A percentile compares a stretch with the other conserved stretches of the same genome.
Conservation (phyloP, 2,797 vertebrate genomes). For the Dendrocincla fuliginosa region DNA sequence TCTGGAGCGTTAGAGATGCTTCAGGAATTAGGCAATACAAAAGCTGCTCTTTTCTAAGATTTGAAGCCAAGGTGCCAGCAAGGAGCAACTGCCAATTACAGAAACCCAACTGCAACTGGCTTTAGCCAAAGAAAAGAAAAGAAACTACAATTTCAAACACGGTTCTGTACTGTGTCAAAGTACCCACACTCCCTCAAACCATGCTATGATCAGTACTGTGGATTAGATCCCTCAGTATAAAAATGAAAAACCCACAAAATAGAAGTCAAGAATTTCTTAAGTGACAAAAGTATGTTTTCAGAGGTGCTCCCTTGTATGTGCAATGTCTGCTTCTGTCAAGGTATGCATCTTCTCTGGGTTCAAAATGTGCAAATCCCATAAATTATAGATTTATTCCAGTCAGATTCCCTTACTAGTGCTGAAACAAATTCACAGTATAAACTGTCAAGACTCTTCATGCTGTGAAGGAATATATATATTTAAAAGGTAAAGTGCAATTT, state of each 20-base stretch:
- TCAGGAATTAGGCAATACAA: neutral
- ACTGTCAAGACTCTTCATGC: neutral
- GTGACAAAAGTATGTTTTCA: neutral
- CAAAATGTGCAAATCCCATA: constrained; percentile 13
- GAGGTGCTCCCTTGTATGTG: neutral
- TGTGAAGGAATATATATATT: neutral
- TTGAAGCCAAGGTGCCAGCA: neutral
- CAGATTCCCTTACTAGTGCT: constrained; percentile 9
- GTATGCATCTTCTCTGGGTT: neutral
- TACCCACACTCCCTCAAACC: neutral
- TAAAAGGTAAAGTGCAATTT: constrained; percentile 63
- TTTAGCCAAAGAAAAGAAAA: neutral
- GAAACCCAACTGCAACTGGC: constrained; percentile 13
- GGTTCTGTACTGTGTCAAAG: neutral
- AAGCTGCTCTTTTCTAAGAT: neutral
- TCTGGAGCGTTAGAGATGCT: neutral
- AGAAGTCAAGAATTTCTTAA: neutral
- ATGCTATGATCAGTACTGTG: neutral
- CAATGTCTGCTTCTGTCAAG: neutral
- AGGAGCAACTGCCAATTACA: neutral
- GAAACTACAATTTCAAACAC: neutral
- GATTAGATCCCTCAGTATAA: neutral
- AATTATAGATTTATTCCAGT: constrained; percentile 7
- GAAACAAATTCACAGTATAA: constrained; percentile 59
- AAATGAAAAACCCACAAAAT: neutral